Evolutionary conservation across 2,797 vertebrate species (phyloP), one percentile per base, ranked within the genome.

Genomic region (Gila robusta): DNA sequence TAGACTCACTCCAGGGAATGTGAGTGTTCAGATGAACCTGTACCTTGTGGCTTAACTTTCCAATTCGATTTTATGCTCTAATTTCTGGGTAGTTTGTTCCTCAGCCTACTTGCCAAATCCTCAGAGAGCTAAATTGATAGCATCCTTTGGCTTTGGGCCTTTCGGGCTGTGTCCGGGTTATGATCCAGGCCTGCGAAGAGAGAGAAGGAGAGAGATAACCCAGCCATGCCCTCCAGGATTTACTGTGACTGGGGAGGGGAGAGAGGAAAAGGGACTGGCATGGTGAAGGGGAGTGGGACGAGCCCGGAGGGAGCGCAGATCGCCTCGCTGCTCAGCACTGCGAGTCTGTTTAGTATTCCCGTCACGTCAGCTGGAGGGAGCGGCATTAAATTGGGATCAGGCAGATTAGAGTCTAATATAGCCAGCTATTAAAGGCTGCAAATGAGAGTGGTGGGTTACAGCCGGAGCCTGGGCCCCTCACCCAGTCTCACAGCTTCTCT

Each of bases 301-400:
- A 94, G 95, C 94, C 95, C 92, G 86, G 93, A 91, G 91, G 95
- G 95, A 94, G 93, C 84, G 86, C 93, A 90, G 92, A 96, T 96
- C 95, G 95, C 93, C 94, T 94, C 88, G 89, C 91, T 89, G 91
- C 93, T 85, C 90, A 47, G 67, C 91, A 93, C 91, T 94, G 94
- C 91, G 89, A 73, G 81, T 89, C 94, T 93, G 92, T 92, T 96
- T 96, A 95, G 93, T 95, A 96, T 97, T 94, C 96, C 83, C 87
- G 93, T 96, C 95, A 96, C 95, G 94, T 95, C 93, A 92, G 89
- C 90, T 88, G 78, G 91, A 93, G 94, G 96, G 96, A 97, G 97
- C 96, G 92, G 95, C 96, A 98, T 98, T 99, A 98, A 99, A 98
- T 96, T 95, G 93, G 98, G 98, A 99, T 99, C 98, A 99, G 96